Base-by-base conservation (phyloP, 2,797 vertebrate genomes). In the Allobates femoralis region DNA sequence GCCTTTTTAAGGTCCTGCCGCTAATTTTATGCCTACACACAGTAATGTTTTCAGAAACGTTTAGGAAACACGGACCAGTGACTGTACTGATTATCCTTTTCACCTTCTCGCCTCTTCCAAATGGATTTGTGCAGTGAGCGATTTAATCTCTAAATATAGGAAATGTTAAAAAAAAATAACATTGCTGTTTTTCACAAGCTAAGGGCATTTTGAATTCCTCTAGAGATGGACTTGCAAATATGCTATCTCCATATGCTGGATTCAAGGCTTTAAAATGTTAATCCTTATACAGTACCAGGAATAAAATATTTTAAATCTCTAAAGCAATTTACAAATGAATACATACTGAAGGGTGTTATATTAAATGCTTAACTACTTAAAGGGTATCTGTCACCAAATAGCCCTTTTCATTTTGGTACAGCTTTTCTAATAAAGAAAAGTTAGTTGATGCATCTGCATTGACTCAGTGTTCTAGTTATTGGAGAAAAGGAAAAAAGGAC, bases 141-240 rank as follows among this genome's bases (percentile, higher is more conserved):
- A 99, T 99, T 99, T 99, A 97, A 98, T 99, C 98, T 99, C 97
- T 97, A 99, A 98, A 97, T 98, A 97, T 97, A 98, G 96, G 96
- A 97, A 99, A 98, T 97, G 96, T 98, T 97, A 97, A 96, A 94
- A 96, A 41, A 92, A 96, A 96, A 96, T 93, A 95, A 95, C 96
- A 97, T 95, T 95, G 94, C 96, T 96, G 96, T 96, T 98, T 97
- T 97, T 97, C 94, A 97, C 95, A 96, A 98, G 97, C 97, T 97
- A 97, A 98, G 96, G 97, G 94, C 94, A 94, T 95, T 95, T 94
- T 94, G 93, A 94, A 95, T 95, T 95, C 93, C 94, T 95, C 95
- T 91, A 93, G 95, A 95, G 95, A 95, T 95, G 94, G 94, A 95
- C 94, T 95, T 95, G 94, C 95, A 95, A 95, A 95, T 95, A 95